These are phyloP conservation scores for Corythoichthys intestinalis DNA, from an alignment of 2,113 vertebrate genomes.

Conservation along the genomic window DNA sequence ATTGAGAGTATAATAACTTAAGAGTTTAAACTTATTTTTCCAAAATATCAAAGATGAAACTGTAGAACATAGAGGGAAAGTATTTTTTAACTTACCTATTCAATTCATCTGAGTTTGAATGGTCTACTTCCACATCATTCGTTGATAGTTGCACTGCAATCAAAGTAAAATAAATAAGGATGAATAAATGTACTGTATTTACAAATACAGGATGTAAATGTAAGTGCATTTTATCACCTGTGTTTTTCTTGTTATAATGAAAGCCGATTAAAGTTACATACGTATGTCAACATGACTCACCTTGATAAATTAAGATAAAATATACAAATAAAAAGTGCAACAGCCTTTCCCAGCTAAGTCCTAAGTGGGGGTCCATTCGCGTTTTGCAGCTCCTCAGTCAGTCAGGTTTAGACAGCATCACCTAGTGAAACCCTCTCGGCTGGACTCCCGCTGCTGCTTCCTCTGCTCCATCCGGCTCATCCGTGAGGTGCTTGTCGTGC, in stretches of 20 bases:
- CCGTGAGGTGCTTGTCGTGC: constrained; percentile 37
- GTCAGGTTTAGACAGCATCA: constrained; percentile 55
- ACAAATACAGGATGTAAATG: not conserved
- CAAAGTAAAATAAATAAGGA: not conserved
- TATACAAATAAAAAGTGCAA: constrained; percentile 46
- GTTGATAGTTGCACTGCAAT: constrained; percentile 66
- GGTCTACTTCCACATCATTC: constrained; percentile 54
- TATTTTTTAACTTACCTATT: constrained; percentile 64
- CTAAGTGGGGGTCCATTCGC: constrained; percentile 72
- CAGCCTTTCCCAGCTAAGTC: constrained; percentile 51
- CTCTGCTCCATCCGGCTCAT: constrained; percentile 57
- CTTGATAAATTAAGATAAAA: constrained; percentile 69
- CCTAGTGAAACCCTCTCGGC: constrained; percentile 53
- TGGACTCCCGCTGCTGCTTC: constrained; percentile 49
- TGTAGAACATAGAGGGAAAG: not conserved
- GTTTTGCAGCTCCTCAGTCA: constrained; percentile 55
- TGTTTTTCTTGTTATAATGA: not conserved
- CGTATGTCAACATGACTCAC: constrained; percentile 47
- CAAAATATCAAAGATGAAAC: not conserved
- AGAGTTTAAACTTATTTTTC: not conserved
- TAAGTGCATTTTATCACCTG: not conserved
- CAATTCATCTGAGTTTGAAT: constrained; percentile 50
- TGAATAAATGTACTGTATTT: not conserved
- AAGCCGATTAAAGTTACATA: not conserved
- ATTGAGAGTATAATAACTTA: not conserved